Evolutionary conservation across 2,888 invertebrate species (phyloP), one percentile per base, ranked within the genome.

Genomic region (Blastobasis adustella): DNA sequence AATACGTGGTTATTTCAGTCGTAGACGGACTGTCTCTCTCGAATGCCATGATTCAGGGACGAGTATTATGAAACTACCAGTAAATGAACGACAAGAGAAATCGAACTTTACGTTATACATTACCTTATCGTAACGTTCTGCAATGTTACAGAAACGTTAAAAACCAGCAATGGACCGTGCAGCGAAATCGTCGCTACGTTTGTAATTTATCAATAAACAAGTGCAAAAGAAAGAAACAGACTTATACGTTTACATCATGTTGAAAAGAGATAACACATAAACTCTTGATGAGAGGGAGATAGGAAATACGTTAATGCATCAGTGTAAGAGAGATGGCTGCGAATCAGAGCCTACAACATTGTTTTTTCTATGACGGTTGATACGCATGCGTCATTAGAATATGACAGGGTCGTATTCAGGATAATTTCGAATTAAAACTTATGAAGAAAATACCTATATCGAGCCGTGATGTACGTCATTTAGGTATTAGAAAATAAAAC

Each of bases 341-440:
- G 78, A 73, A 75, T 76, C 76, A 79, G 70, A 69, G 60, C 59
- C 59, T 64, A 65, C 74, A 73, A 72, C 68, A 71, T 65, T 62
- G 69, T 65, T 71, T 73, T 73, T 72, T 69, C 62, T 62, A 64
- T 70, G 63, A 70, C 63, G 76, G 76, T 82, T 80, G 80, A 79
- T 76, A 79, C 87, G 86, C 88, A 86, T 87, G 87, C 87, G 87
- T 84, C 79, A 86, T 73, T 74, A 67, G 56, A 59, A 58, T 59
- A 58, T 50, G 37, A 43, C 84, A 85, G 86, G 71, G 69, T 49
- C 59, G 73, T 58, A 77, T 58, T 76, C 49, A 51, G 55, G 42
- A 42, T 37, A 6, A 41, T 23, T 10, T n/a, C 42, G 48, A 38
- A 44, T 10, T n/a, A 44, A 44, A 44, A n/a, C 3, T 10, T 3